These are phyloP conservation scores for Paralichthys olivaceus DNA, from an alignment of 2,113 vertebrate genomes.

Conservation along the genomic window DNA sequence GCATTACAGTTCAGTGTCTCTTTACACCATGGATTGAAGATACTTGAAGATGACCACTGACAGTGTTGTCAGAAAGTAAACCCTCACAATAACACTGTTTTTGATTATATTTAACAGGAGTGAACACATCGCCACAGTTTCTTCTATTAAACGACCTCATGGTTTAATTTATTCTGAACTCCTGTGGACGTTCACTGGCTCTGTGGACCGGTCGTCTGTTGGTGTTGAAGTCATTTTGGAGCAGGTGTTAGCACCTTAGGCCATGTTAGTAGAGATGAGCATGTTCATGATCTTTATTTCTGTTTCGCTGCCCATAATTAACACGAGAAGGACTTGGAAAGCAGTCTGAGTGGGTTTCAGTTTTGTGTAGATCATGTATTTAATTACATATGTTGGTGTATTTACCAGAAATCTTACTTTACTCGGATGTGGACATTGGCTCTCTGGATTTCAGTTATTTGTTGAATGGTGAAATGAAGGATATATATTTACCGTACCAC, in stretches of 20 bases:
- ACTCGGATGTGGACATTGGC: background rate
- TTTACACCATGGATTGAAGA: slow-evolving; percentile 51
- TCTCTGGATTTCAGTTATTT: slow-evolving; percentile 10
- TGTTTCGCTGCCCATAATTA: slow-evolving; percentile 15
- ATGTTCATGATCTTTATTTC: background rate
- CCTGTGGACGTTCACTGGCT: slow-evolving; percentile 2
- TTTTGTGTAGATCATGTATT: slow-evolving; percentile 1
- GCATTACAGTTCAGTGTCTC: slow-evolving; percentile 76
- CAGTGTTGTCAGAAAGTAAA: slow-evolving; percentile 31
- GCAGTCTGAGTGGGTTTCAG: slow-evolving; percentile 2
- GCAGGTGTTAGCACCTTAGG: slow-evolving; percentile 23
- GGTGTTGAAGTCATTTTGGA: slow-evolving; percentile 25
- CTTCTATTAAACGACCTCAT: slow-evolving; percentile 16
- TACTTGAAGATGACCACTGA: slow-evolving; percentile 59
- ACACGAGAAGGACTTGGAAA: slow-evolving; percentile 2
- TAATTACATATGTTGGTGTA: background rate
- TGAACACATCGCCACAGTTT: slow-evolving; percentile 34
- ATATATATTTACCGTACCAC: slow-evolving; percentile 25
- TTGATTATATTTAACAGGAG: slow-evolving; percentile 19
- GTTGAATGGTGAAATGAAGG: background rate
- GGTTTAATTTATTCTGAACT: slow-evolving; percentile 29
- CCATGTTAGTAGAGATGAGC: background rate
- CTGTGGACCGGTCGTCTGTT: slow-evolving; percentile 31
- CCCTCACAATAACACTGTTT: slow-evolving; percentile 14
- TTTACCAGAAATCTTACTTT: slow-evolving; percentile 4